A percentile compares a stretch with the other conserved stretches of the same genome.
These are phyloP conservation scores for Hyaena hyaena DNA, from an alignment of 2,113 vertebrate genomes.

Conservation along the genomic window DNA sequence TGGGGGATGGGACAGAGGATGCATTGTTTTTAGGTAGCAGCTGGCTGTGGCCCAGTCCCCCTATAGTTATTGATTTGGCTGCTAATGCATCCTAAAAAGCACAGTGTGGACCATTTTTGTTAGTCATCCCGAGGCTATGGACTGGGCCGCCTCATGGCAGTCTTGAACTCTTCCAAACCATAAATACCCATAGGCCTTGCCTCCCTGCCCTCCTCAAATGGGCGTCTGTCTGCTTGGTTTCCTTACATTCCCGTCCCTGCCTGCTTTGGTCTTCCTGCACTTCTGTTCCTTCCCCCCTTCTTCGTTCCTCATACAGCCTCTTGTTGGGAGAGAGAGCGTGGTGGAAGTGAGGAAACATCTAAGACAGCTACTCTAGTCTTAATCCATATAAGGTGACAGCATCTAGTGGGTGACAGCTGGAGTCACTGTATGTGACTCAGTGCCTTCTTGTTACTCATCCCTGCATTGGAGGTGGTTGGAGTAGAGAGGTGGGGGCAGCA, in stretches of 20 bases:
- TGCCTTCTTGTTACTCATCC: conserved; percentile 53
- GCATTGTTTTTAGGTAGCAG: conserved; percentile 64
- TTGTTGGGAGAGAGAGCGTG: neutral
- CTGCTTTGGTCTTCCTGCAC: neutral
- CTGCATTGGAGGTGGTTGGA: neutral
- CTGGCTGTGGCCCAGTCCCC: conserved; percentile 59
- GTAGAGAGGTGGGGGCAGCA: conserved; percentile 48
- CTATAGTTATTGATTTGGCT: conserved; percentile 64
- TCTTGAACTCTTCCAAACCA: neutral
- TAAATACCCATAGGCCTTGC: neutral
- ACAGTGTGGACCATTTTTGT: neutral
- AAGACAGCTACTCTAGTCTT: conserved; percentile 11
- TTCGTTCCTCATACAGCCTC: neutral
- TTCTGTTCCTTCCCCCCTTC: neutral
- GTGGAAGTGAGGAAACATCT: neutral
- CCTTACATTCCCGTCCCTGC: neutral
- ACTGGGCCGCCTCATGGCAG: neutral
- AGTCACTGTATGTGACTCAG: conserved; percentile 61
- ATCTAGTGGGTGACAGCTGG: conserved; percentile 36
- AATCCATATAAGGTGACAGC: conserved; percentile 40
- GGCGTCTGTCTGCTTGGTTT: neutral
- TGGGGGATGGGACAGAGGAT: conserved; percentile 1
- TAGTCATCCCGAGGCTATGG: conserved; percentile 35
- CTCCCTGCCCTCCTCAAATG: neutral
- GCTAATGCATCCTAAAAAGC: conserved; percentile 66